These are phyloP conservation scores for Anthrax anthrax DNA, from an alignment of 2,888 invertebrate species.

Conservation along the genomic window DNA sequence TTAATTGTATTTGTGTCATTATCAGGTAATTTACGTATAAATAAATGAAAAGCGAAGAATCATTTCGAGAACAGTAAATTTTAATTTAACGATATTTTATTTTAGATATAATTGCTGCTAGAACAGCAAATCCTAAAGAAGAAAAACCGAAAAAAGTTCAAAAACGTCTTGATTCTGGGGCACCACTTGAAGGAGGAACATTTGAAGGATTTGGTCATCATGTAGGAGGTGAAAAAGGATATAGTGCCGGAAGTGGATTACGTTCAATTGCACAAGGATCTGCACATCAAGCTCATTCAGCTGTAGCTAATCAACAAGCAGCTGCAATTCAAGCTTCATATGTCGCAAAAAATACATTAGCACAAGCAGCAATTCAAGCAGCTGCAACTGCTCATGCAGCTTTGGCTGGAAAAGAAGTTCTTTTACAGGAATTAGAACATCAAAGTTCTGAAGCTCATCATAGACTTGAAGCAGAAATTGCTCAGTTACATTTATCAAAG, in stretches of 20 bases:
- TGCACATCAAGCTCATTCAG: constrained; percentile 59
- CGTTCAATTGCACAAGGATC: constrained; percentile 57
- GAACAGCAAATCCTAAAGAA: too few species aligned
- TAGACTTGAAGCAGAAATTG: constrained; percentile 50
- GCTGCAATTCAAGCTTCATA: constrained; percentile 67
- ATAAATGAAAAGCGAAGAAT: too few species aligned
- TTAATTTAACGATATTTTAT: too few species aligned
- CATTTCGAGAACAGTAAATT: too few species aligned
- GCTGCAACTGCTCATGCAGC: constrained; percentile 53
- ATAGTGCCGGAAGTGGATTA: constrained; percentile 47
- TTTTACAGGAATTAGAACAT: constrained; percentile 52
- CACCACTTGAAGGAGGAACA: too few species aligned
- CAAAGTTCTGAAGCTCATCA: constrained; percentile 60
- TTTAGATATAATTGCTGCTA: too few species aligned
- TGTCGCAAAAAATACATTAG: constrained; percentile 61
- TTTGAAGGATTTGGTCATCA: not conserved
- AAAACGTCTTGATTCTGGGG: too few species aligned
- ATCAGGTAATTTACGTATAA: too few species aligned
- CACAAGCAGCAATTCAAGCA: constrained; percentile 59
- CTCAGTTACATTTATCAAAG: constrained; percentile 58
- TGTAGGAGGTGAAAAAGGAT: not conserved
- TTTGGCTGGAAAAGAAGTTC: constrained; percentile 49
- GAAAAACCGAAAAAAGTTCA: too few species aligned
- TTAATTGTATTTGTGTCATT: too few species aligned
- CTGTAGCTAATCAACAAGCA: constrained; percentile 55